Evolutionary conservation across 2,797 vertebrate species (phyloP).

Genomic region (Salmo trutta): DNA sequence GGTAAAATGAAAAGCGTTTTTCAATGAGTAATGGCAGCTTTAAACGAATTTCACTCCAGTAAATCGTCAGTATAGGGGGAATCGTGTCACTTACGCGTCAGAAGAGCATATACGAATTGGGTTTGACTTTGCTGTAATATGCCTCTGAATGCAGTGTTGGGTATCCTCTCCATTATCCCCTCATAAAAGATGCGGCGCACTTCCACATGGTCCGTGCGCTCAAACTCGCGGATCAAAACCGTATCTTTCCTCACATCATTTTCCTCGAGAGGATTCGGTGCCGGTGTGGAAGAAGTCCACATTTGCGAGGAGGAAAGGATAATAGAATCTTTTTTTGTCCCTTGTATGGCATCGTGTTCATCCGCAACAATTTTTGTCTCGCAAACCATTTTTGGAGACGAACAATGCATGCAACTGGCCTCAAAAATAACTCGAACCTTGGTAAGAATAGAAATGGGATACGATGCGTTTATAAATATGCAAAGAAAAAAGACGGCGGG

Average conservation of each 20-base stretch:
- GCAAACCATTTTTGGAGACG: constrained; percentile 97
- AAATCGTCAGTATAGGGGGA: neutral
- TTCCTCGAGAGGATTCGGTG: constrained; percentile 65
- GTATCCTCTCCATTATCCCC: constrained; percentile 94
- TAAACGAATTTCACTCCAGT: neutral
- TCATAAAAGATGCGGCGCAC: constrained; percentile 94
- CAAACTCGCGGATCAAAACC: constrained; percentile 90
- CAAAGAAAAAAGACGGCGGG: constrained; percentile 50
- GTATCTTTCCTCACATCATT: constrained; percentile 73
- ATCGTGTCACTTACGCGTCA: constrained; percentile 84
- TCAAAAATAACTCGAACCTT: constrained; percentile 44
- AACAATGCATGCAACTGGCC: constrained; percentile 92
- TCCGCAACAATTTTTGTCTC: constrained; percentile 98
- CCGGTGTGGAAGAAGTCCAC: constrained; percentile 81
- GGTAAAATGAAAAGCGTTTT: constrained; percentile 7
- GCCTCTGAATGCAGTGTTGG: constrained; percentile 92
- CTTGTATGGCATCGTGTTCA: constrained; percentile 88
- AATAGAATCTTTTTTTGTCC: constrained; percentile 87
- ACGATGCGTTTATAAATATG: constrained; percentile 4
- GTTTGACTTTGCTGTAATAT: constrained; percentile 86
- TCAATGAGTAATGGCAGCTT: constrained; percentile 1
- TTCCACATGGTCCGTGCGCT: constrained; percentile 84
- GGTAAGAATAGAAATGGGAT: constrained; percentile 22
- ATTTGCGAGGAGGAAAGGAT: constrained; percentile 79
- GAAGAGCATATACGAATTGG: constrained; percentile 86